A percentile compares a stretch with the other conserved stretches of the same genome.
These are phyloP conservation scores for Heliconius ismenius DNA, from an alignment of 2,888 invertebrate species.

Conservation along the genomic window DNA sequence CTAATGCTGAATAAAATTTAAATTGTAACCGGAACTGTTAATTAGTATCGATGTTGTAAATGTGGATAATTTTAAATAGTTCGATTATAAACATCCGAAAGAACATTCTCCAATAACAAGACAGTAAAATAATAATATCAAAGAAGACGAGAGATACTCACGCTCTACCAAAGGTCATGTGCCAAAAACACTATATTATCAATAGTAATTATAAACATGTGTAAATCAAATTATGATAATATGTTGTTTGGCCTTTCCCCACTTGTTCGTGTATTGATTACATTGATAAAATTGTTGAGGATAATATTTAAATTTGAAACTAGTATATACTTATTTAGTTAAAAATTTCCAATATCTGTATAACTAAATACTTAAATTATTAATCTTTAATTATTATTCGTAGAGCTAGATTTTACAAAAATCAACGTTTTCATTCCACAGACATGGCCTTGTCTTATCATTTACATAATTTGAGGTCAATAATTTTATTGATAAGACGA, in stretches of 20 bases:
- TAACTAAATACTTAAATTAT: background rate
- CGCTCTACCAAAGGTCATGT: conserved; percentile 40
- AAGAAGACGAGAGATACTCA: conserved; percentile 21
- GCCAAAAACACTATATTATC: conserved; percentile 42
- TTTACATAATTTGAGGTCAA: conserved; percentile 51
- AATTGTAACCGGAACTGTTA: background rate
- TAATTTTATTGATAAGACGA: conserved; percentile 47
- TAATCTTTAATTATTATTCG: background rate
- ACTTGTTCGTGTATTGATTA: conserved; percentile 22
- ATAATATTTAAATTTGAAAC: background rate
- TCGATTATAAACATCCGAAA: background rate
- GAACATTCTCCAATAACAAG: conserved; percentile 20
- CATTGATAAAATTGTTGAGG: conserved; percentile 19
- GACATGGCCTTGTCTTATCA: conserved; percentile 48
- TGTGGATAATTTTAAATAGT: background rate
- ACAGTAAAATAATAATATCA: conserved; percentile 22
- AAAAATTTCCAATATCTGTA: no score
- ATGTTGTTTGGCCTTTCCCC: conserved; percentile 40
- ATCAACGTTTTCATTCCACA: conserved; percentile 8
- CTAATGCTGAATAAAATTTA: no score
- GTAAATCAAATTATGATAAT: conserved; percentile 34
- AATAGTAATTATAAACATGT: conserved; percentile 35
- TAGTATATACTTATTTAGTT: background rate
- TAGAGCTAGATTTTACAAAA: background rate
- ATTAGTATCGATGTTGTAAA: background rate